Conservation (phyloP, 2,113 vertebrate species). For the Boleophthalmus pectinirostris region DNA sequence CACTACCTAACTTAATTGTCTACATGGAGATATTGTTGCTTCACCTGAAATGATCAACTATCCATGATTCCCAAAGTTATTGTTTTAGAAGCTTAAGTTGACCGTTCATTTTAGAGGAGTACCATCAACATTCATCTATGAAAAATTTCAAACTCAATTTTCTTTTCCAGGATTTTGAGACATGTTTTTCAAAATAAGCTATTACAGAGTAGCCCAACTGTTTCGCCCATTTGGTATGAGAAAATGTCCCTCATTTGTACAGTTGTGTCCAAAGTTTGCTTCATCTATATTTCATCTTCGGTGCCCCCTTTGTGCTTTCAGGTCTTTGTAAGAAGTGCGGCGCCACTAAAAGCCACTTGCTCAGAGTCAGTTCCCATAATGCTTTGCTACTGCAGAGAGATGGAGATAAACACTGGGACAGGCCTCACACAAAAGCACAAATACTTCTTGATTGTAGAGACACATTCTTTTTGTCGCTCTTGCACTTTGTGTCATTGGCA, state of each 20-base stretch:
- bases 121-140: background rate
- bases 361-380: constrained; percentile 48
- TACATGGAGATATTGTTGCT: no score
- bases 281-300: constrained; percentile 51
- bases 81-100: background rate
- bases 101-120: background rate
- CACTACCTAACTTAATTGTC: no score
- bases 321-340: constrained; percentile 25
- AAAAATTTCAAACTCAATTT: background rate
- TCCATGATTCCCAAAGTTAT: background rate
- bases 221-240: background rate
- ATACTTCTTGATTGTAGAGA: constrained; percentile 40
- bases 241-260: constrained; percentile 10
- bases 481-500: constrained; percentile 20
- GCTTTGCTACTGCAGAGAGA: constrained; percentile 28
- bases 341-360: constrained; percentile 33
- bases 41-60: no score
- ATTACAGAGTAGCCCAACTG: background rate
- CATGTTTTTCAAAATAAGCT: background rate
- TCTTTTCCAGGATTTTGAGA: background rate
- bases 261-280: constrained; percentile 24
- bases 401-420: constrained; percentile 37
- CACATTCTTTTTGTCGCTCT: constrained; percentile 39
- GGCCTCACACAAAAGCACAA: constrained; percentile 29
- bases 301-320: constrained; percentile 36